These are phyloP conservation scores for Tinamus major DNA, from an alignment of 2,797 vertebrate species.

Conservation along the genomic window DNA sequence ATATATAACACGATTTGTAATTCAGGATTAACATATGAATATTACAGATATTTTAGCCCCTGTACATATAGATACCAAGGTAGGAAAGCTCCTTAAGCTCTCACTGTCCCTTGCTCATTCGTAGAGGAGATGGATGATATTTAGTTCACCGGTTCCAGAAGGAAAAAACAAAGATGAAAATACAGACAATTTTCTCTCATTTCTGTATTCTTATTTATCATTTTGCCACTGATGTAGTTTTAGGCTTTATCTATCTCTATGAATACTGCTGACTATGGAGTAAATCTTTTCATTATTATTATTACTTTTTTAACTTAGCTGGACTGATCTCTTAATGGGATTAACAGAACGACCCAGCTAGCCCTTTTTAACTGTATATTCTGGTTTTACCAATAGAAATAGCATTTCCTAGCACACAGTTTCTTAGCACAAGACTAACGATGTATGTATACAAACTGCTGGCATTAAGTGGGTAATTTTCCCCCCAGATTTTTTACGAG, in stretches of 20 bases:
- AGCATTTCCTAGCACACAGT: background rate
- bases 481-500: background rate
- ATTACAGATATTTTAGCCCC: background rate
- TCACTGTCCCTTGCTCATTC: background rate
- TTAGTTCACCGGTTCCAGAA: background rate
- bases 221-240: background rate
- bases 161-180: background rate
- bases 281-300: background rate
- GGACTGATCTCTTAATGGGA: background rate
- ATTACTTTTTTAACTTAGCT: background rate
- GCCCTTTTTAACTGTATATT: slow-evolving; percentile 2
- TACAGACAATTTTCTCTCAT: background rate
- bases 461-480: background rate
- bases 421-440: background rate
- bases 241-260: background rate
- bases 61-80: background rate
- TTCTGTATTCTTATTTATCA: background rate
- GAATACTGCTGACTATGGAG: background rate
- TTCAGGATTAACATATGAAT: background rate
- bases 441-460: background rate
- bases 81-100: background rate
- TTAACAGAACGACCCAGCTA: background rate
- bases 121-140: background rate
- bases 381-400: background rate
- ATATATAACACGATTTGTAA: background rate